phyloP scores from a whole-genome alignment of 2,797 vertebrate genomes.

The Alcedo quadribrachys region DNA sequence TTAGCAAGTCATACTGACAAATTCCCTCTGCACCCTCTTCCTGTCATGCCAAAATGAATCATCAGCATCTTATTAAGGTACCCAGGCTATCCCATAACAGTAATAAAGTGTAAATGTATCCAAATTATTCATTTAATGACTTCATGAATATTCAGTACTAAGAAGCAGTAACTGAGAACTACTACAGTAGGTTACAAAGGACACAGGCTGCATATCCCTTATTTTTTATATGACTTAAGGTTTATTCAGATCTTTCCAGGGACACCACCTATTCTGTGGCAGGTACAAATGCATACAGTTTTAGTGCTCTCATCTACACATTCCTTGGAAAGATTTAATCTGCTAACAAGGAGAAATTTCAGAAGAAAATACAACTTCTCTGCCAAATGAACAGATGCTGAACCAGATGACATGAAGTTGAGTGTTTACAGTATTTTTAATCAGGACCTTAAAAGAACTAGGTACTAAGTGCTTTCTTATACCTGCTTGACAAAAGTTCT shows the following conservation, averaged over 20 bases:
- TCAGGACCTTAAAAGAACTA: neutral
- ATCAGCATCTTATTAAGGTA: slow-evolving; percentile 68
- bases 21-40: slow-evolving; percentile 54
- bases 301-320: neutral
- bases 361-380: neutral
- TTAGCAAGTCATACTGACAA: slow-evolving; percentile 66
- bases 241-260: neutral
- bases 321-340: neutral
- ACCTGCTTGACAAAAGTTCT: neutral
- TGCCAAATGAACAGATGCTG: neutral
- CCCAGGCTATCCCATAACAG: slow-evolving; percentile 55
- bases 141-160: slow-evolving; percentile 70
- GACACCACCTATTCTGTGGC: neutral
- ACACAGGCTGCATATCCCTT: slow-evolving; percentile 2
- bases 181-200: slow-evolving; percentile 30
- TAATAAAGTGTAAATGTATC: slow-evolving; percentile 67
- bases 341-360: neutral
- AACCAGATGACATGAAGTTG: neutral
- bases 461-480: neutral
- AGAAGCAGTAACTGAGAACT: slow-evolving; percentile 20
- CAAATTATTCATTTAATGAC: slow-evolving; percentile 69
- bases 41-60: slow-evolving; percentile 67
- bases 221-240: neutral
- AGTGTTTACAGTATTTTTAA: neutral
- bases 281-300: neutral